A percentile compares a stretch with the other conserved stretches of the same genome.
Evolutionary conservation across 2,113 vertebrate species (phyloP).

Genomic region (Salvator merianae): DNA sequence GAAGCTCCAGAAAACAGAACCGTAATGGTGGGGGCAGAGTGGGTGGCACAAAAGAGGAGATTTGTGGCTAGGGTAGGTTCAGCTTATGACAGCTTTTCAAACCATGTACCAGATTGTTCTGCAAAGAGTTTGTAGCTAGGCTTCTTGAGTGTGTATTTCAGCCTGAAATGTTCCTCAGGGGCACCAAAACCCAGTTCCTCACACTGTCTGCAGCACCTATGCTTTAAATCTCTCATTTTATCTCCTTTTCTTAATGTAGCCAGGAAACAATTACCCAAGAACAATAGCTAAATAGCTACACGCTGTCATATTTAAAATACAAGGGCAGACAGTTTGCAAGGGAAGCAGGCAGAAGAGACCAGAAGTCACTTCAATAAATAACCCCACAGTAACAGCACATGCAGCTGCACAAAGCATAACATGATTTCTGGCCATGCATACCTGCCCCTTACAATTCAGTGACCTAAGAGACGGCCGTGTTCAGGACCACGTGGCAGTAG

Average conservation of each 20-base stretch:
- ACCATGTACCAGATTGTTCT: background rate
- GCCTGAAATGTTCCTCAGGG: background rate
- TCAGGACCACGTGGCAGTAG: background rate
- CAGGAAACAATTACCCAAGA: background rate
- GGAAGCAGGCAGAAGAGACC: constrained; percentile 12
- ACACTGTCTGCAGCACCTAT: background rate
- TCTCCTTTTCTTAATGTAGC: background rate
- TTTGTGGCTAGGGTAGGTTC: background rate
- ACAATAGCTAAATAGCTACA: background rate
- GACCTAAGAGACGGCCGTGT: background rate
- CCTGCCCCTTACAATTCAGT: too few species aligned
- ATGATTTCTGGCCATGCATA: background rate
- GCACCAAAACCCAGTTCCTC: background rate
- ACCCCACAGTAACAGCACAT: background rate
- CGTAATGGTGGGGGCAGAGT: background rate
- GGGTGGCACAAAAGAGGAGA: background rate
- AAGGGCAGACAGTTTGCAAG: background rate
- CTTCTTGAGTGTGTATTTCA: background rate
- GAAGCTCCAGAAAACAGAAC: background rate
- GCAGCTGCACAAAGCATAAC: background rate
- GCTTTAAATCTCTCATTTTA: constrained; percentile 4
- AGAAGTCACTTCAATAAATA: background rate
- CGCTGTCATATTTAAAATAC: background rate
- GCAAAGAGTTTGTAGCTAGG: background rate
- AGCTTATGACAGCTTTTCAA: background rate